Percentiles rank a stretch among this genome's conserved stretches.
Evolutionary conservation across 2,113 vertebrate species (phyloP).

Genomic region (Melanerpes formicivorus): DNA sequence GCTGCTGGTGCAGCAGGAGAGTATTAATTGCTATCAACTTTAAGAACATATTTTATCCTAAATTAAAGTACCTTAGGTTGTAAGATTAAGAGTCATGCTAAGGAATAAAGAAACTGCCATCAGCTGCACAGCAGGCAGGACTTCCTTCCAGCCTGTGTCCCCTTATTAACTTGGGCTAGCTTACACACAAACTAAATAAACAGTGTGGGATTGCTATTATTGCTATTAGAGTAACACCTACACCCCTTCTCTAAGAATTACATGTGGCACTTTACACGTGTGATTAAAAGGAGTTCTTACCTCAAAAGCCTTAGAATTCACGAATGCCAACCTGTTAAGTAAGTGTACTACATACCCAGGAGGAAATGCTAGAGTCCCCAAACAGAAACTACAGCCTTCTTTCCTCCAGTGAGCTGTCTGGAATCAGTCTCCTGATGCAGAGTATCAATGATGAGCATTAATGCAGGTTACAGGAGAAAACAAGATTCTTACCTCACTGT

Average conservation of each 20-base stretch:
- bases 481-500: conserved; percentile 85
- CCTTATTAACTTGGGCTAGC: not conserved
- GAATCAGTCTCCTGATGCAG: not conserved
- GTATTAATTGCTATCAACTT: not conserved
- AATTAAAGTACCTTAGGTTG: not conserved
- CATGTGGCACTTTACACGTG: accelerated
- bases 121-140: not conserved
- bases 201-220: not conserved
- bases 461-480: not conserved
- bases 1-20: not conserved
- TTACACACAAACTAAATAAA: not conserved
- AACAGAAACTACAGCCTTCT: not conserved
- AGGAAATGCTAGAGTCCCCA: not conserved
- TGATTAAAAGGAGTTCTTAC: not conserved
- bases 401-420: not conserved
- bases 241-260: not conserved
- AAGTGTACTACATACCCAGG: not conserved
- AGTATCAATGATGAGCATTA: too few species aligned
- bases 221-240: accelerated
- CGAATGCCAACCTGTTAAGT: not conserved
- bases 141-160: not conserved
- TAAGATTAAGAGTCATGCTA: not conserved
- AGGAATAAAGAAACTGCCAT: not conserved
- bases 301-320: not conserved
- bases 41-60: not conserved